phyloP scores from a whole-genome alignment of 2,888 invertebrate species.

The Limnephilus lunatus region DNA sequence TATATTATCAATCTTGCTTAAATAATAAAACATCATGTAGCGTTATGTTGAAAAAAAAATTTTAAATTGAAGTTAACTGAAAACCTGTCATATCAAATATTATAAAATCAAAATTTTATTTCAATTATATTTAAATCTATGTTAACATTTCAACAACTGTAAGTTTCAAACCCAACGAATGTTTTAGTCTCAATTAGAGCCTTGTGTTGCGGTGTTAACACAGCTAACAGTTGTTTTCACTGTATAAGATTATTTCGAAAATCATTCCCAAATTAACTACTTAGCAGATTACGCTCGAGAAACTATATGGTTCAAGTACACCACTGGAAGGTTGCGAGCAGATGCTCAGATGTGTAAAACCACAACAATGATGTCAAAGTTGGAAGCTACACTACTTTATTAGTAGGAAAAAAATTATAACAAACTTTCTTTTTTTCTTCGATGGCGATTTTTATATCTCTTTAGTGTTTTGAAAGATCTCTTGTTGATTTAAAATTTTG shows the following conservation, averaged over 20 bases:
- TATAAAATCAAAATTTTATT: too few relatives aligned
- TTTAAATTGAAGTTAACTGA: too few relatives aligned
- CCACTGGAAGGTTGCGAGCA: background rate
- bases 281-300: background rate
- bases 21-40: too few relatives aligned
- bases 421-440: too few relatives aligned
- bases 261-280: conserved; percentile 16
- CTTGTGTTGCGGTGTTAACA: background rate
- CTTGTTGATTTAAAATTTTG: too few relatives aligned
- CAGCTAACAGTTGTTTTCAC: background rate
- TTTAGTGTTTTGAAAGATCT: too few relatives aligned
- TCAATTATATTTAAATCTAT: too few relatives aligned
- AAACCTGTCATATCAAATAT: too few relatives aligned
- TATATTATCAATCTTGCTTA: too few relatives aligned
- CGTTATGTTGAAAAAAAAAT: too few relatives aligned
- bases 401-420: background rate
- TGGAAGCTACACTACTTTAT: background rate
- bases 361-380: background rate
- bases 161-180: background rate
- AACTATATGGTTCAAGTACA: conserved; percentile 18
- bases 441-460: too few relatives aligned
- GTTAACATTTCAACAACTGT: background rate
- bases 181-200: background rate
- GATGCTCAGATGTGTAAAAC: background rate
- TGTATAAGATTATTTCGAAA: conserved; percentile 17